Conservation (phyloP, 2,113 vertebrate species). For the Nycticorax nycticorax region DNA sequence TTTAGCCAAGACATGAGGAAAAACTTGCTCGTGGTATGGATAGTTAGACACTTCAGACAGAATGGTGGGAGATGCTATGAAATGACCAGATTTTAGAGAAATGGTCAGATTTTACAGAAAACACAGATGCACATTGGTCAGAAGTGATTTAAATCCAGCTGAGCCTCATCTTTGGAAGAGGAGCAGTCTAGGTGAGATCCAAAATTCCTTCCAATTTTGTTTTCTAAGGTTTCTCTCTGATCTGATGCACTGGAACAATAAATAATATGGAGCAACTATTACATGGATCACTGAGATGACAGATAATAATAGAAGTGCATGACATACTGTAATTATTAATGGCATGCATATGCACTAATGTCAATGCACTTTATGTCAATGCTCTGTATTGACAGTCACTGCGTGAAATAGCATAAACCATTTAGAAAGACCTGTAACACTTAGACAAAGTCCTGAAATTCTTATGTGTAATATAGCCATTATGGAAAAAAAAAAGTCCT, state of each 20-base stretch:
- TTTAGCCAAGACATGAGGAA: neutral
- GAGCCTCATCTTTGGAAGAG: neutral
- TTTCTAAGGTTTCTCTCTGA: neutral
- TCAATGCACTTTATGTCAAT: neutral
- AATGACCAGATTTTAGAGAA: neutral
- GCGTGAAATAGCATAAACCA: neutral
- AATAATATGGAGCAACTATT: neutral
- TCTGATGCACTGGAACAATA: neutral
- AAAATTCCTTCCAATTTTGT: neutral
- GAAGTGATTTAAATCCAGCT: neutral
- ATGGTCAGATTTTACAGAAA: neutral
- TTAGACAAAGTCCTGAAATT: neutral
- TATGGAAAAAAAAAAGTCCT: neutral
- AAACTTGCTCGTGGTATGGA: neutral
- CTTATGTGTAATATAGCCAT: neutral
- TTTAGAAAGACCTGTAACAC: neutral
- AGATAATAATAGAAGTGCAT: neutral
- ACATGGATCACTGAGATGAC: neutral
- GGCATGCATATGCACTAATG: neutral
- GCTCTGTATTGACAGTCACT: neutral
- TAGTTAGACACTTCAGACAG: neutral
- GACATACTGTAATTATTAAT: neutral
- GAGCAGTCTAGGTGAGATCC: neutral
- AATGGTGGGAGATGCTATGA: neutral
- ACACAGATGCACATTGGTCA: neutral